Evolutionary conservation across 2,888 invertebrate species (phyloP), one percentile per base, ranked within the genome.

Genomic region (Epinotia ramella): DNA sequence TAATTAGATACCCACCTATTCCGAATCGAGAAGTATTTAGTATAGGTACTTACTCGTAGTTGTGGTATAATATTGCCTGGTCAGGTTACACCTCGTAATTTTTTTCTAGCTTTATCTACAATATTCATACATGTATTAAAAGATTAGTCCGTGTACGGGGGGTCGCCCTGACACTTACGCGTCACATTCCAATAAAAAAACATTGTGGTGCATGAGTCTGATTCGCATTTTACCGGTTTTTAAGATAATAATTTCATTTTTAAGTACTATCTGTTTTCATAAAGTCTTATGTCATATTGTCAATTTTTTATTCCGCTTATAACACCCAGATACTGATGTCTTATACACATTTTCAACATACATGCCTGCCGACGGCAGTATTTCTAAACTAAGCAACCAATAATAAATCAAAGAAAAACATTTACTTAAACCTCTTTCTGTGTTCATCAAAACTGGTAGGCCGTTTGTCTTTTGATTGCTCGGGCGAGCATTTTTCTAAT

Each of bases 361-460:
- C 4, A 16, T 13, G 46, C 33, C 7, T 33, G 33, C 33, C 33
- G 33, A 33, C 33, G 33, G 33, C 33, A 33, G 33, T 7, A 33
- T 33, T 33, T 33, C 6, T 33, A 33, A 33, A 33, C 33, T 33
- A 33, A 33, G 33, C 46, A 72, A 28, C 63, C 20, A 53, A 5
- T 56, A 46, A 59, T 60, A 28, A 72, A 44, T 60, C 44, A 44
- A 71, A 56, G 63, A 24, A 5, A 40, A 64, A 64, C 18, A 72
- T 57, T 72, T 40, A 65, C 72, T 65, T 64, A 64, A 46, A 13
- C 4, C 16, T 53, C 57, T 65, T 72, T 46, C 44, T 2, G 44
- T 65, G 65, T 28, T 65, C 72, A 56, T 65, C 59, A 72, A 72
- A 57, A 46, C 63, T 64, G 28, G 46, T 28, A 18, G n/a, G 56